phyloP scores from a whole-genome alignment of 2,797 vertebrate genomes.

The Lemur catta region DNA sequence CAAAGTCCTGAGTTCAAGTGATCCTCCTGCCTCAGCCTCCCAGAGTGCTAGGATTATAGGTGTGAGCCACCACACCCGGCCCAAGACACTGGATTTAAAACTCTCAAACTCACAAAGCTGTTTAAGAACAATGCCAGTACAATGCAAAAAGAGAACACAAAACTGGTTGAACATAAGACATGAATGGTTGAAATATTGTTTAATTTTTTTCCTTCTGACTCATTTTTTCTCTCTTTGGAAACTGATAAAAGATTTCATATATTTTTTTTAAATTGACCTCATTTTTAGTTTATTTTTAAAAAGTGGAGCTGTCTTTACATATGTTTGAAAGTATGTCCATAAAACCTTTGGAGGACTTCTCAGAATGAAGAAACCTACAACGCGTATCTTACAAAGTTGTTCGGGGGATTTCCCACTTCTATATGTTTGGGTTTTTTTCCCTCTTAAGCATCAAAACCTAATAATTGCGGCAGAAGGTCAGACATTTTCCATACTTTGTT shows the following conservation, averaged over 20 bases:
- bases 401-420: constrained; percentile 72
- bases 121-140: constrained; percentile 45
- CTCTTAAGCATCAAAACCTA: constrained; percentile 76
- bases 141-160: not conserved
- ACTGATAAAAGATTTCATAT: constrained; percentile 62
- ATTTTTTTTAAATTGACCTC: constrained; percentile 51
- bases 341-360: constrained; percentile 47
- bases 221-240: constrained; percentile 37
- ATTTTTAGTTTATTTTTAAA: constrained; percentile 67
- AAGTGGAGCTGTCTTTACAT: constrained; percentile 60
- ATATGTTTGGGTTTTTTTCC: constrained; percentile 73
- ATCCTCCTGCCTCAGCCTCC: too few species aligned
- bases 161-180: not conserved
- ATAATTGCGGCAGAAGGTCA: constrained; percentile 69
- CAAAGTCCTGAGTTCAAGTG: too few species aligned
- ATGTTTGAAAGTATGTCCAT: constrained; percentile 60
- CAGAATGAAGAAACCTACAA: constrained; percentile 53
- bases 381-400: constrained; percentile 61
- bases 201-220: constrained; percentile 51
- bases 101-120: constrained; percentile 51
- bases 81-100: not conserved
- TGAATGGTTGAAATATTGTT: constrained; percentile 35
- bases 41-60: too few species aligned
- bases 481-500: constrained; percentile 77
- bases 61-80: too few species aligned